phyloP scores from a whole-genome alignment of 2,888 invertebrate genomes.

The Nomada fabriciana region DNA sequence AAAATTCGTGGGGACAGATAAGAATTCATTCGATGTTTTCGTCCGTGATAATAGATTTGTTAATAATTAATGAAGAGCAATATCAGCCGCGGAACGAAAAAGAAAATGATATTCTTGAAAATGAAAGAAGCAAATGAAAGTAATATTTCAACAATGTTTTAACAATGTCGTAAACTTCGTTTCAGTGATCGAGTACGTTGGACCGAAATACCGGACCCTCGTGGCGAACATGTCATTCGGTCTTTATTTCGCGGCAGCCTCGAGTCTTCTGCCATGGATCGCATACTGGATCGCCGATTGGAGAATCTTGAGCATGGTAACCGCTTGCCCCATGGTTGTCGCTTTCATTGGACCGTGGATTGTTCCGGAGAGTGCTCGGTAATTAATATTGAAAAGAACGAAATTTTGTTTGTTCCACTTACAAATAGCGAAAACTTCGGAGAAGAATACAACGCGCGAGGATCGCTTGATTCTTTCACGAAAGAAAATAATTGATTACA shows the following conservation, averaged over 20 bases:
- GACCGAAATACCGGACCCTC: slow-evolving; percentile 94
- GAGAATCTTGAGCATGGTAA: slow-evolving; percentile 90
- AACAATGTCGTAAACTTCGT: neutral
- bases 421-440: neutral
- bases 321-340: slow-evolving; percentile 90
- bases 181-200: slow-evolving; percentile 94
- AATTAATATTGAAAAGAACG: slow-evolving; percentile 1
- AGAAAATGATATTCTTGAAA: neutral
- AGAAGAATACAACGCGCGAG: neutral
- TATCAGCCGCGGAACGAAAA: neutral
- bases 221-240: slow-evolving; percentile 97
- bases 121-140: neutral
- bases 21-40: no score
- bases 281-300: slow-evolving; percentile 92
- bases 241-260: slow-evolving; percentile 93
- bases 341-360: slow-evolving; percentile 91
- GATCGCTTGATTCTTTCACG: neutral
- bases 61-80: no score
- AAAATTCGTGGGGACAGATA: no score
- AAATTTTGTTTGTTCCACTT: no score
- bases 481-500: no score
- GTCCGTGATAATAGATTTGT: no score
- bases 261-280: slow-evolving; percentile 93
- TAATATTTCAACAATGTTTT: neutral
- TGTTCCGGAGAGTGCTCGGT: slow-evolving; percentile 93